Base-by-base conservation (phyloP, 2,888 invertebrate genomes). In the Acleris emargana region DNA sequence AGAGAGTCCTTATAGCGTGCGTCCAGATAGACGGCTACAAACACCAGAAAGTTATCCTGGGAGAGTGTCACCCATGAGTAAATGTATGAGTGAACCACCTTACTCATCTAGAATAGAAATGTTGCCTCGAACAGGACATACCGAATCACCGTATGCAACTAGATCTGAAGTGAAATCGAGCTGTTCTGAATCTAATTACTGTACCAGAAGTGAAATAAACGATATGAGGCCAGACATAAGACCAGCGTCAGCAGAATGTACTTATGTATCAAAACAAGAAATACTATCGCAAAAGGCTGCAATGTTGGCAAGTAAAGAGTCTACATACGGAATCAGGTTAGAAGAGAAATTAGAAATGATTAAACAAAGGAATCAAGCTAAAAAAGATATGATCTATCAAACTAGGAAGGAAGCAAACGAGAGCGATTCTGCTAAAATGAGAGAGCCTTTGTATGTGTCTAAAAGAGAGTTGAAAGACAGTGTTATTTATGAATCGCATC, bases 261-360 rank as follows among this genome's bases (percentile, higher is more conserved):
- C 93, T 28, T 93, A 93, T 68, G 93, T 93, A 11, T 86, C 93
- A 0, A 91, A 86, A 76, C 93, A 93, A 77, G 93, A 93, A 79
- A 93, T 93, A 67, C 76, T 93, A 18, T 85, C 89, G 13, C 93
- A 93, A 73, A 93, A 93, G 79, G 93, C 93, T 16, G 92, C 93
- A 18, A 77, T 89, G 52, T 70, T 89, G 38, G 92, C 92, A n/a
- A 90, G 82, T 68, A 90, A 88, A 76, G 91, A 93, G 69, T 87
- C 87, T 1, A 80, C 77, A 43, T 91, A 89, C 64, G 82, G 86
- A 42, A 81, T 81, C 62, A 82, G 85, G 62, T 74, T 91, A 52
- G 93, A 93, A 75, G 93, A 93, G 64, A 93, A 93, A 72, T 77
- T 93, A 45, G 93, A 93, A 81, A 90, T 93, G 53, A 93, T 93